Percentiles rank a stretch among this genome's conserved stretches.
Evolutionary conservation across 2,113 vertebrate genomes (phyloP).

Genomic region (Leptosomus discolor): DNA sequence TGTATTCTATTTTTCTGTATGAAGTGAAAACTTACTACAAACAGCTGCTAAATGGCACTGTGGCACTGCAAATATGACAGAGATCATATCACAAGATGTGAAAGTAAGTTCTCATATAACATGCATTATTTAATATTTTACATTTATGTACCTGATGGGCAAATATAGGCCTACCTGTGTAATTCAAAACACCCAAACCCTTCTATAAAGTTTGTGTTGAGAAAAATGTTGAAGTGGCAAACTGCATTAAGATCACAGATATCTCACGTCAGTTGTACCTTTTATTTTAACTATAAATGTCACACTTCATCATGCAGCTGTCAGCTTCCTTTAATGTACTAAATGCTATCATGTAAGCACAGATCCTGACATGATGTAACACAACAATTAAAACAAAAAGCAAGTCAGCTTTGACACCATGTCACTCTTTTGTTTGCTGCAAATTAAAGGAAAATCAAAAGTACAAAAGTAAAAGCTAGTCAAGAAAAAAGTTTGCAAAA

Average conservation of each 20-base stretch:
- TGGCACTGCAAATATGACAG: not conserved
- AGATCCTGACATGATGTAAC: slow-evolving; percentile 40
- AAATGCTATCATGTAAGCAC: slow-evolving; percentile 42
- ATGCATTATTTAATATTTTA: not conserved
- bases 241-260: slow-evolving; percentile 43
- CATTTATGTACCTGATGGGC: not conserved
- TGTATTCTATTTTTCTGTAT: not conserved
- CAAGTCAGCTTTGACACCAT: slow-evolving; percentile 17
- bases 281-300: slow-evolving; percentile 68
- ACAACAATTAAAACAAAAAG: slow-evolving; percentile 60
- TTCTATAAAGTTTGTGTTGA: not conserved
- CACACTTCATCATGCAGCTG: slow-evolving; percentile 64
- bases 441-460: slow-evolving; percentile 34
- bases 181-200: not conserved
- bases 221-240: slow-evolving; percentile 65
- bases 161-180: not conserved
- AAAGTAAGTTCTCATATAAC: not conserved
- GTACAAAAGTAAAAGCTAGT: not conserved
- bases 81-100: not conserved
- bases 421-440: not conserved
- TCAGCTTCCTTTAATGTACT: slow-evolving; percentile 55
- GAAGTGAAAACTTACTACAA: not conserved
- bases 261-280: slow-evolving; percentile 26
- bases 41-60: not conserved
- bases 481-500: not conserved